Percentiles rank a stretch among this genome's conserved stretches.
phyloP scores from a whole-genome alignment of 2,113 vertebrate species.

The Archocentrus centrarchus region DNA sequence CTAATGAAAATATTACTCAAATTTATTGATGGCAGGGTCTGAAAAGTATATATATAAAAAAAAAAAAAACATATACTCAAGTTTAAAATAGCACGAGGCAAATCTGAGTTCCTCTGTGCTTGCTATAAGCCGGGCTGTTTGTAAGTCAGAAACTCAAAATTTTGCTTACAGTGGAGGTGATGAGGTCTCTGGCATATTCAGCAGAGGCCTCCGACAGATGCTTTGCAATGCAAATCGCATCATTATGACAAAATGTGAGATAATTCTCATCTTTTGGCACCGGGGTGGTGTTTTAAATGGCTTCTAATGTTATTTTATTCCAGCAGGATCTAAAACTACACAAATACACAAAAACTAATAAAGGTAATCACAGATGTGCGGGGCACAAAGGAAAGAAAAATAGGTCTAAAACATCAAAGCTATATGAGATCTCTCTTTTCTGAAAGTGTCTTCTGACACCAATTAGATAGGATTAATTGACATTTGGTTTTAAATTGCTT shows the following conservation, averaged over 20 bases:
- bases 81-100: slow-evolving; percentile 14
- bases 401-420: slow-evolving; percentile 34
- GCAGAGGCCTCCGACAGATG: slow-evolving; percentile 48
- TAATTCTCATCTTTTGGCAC: slow-evolving; percentile 61
- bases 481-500: slow-evolving; percentile 46
- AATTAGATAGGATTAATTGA: slow-evolving; percentile 53
- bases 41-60: not conserved
- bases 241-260: slow-evolving; percentile 68
- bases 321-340: slow-evolving; percentile 38
- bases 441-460: slow-evolving; percentile 20
- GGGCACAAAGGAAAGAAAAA: not conserved
- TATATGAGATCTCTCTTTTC: slow-evolving; percentile 10
- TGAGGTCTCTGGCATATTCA: slow-evolving; percentile 13
- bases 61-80: not conserved
- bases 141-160: slow-evolving; percentile 20
- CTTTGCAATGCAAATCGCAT: slow-evolving; percentile 78
- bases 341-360: slow-evolving; percentile 36
- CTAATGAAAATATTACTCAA: slow-evolving; percentile 19
- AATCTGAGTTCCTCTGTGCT: not conserved
- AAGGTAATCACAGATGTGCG: slow-evolving; percentile 45
- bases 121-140: not conserved
- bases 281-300: slow-evolving; percentile 53
- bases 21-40: not conserved
- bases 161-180: slow-evolving; percentile 30
- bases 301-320: slow-evolving; percentile 65